These are phyloP conservation scores for Palythoa grandis DNA, from an alignment of 92 coral and sea anemone species.

Conservation along the genomic window DNA sequence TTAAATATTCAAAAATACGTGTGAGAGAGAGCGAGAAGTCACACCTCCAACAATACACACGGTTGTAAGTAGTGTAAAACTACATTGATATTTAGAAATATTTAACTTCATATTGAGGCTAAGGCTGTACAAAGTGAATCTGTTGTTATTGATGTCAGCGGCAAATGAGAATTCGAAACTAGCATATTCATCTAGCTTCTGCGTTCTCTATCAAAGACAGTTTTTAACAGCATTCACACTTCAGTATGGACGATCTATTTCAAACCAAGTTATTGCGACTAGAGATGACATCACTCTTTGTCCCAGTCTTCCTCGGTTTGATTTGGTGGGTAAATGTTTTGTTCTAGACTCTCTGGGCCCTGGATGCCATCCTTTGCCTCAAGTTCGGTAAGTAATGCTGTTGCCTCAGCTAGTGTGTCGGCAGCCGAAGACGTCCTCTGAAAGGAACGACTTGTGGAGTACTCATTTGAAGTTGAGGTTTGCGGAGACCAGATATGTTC, in stretches of 20 bases:
- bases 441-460: slow-evolving; percentile 87
- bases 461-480: slow-evolving; percentile 80
- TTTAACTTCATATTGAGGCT: no score
- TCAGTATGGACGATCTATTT: background rate
- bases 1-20: no score
- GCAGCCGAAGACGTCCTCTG: slow-evolving; percentile 93
- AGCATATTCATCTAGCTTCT: no score
- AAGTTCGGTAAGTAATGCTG: slow-evolving; percentile 89
- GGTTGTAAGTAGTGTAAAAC: no score
- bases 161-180: no score
- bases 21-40: no score
- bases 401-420: slow-evolving; percentile 91
- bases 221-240: background rate
- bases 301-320: slow-evolving; percentile 77
- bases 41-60: no score
- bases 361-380: slow-evolving; percentile 82
- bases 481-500: slow-evolving; percentile 95
- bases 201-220: background rate
- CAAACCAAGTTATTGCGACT: background rate
- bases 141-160: no score
- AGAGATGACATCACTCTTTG: slow-evolving; percentile 50
- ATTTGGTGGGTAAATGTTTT: slow-evolving; percentile 56
- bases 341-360: slow-evolving; percentile 48
- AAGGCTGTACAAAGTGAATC: no score
- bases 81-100: no score